Conservation (phyloP, 2,113 vertebrate genomes). For the Mesembrinibis cayennensis region DNA sequence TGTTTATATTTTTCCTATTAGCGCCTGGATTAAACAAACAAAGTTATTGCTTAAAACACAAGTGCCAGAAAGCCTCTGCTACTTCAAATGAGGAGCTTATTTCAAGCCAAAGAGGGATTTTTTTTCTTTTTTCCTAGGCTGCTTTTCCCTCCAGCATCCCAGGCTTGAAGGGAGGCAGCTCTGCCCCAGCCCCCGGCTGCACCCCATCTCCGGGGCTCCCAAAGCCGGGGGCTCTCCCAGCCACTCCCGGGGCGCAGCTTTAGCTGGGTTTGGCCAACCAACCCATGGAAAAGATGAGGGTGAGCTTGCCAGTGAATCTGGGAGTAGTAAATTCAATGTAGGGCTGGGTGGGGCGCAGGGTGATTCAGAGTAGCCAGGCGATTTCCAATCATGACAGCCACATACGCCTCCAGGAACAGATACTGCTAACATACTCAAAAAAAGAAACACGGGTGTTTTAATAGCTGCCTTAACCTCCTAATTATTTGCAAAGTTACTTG, state of each 20-base stretch:
- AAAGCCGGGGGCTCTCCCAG: neutral
- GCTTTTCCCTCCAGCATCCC: neutral
- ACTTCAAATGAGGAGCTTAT: neutral
- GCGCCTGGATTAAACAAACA: conserved; percentile 1
- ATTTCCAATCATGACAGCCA: neutral
- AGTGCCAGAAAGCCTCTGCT: neutral
- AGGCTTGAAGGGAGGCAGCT: neutral
- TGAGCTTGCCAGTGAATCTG: neutral
- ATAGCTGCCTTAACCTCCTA: neutral
- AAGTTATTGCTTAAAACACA: neutral
- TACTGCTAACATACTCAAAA: neutral
- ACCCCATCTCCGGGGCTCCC: neutral
- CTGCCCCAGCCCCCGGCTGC: neutral
- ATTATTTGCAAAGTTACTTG: neutral
- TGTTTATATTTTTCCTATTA: neutral
- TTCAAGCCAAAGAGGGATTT: neutral
- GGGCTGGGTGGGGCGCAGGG: conserved; percentile 2
- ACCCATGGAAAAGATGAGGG: conserved; percentile 21
- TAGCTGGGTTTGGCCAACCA: neutral
- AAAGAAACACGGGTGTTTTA: neutral
- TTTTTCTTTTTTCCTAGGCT: neutral
- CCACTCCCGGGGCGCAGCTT: neutral
- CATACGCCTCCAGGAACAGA: neutral
- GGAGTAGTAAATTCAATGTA: neutral
- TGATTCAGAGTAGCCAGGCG: conserved; percentile 13